phyloP scores from a whole-genome alignment of 2,888 invertebrate species.

The Dorcus parallelipipedus region DNA sequence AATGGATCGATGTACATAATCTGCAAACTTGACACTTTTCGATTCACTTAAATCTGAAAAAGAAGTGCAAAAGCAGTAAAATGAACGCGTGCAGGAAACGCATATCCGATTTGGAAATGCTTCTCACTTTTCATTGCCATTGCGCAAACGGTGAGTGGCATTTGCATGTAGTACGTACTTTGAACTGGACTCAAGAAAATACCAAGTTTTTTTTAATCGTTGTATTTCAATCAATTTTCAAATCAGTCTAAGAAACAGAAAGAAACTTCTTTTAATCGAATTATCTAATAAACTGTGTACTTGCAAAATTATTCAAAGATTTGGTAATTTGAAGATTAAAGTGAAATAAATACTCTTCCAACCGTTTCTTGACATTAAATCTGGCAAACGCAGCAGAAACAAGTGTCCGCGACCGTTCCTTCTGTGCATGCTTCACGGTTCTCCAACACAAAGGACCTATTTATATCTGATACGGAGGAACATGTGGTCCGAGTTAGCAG shows the following conservation, averaged over 20 bases:
- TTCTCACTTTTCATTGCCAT: not conserved
- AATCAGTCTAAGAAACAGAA: too few species aligned
- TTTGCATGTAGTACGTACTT: not conserved
- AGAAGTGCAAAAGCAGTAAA: not conserved
- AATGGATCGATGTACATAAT: too few species aligned
- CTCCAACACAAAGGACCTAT: not conserved
- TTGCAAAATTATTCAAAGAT: too few species aligned
- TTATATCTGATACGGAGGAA: not conserved
- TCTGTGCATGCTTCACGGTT: not conserved
- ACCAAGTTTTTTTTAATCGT: too few species aligned
- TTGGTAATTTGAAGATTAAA: too few species aligned
- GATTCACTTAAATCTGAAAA: not conserved
- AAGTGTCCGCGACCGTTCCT: not conserved
- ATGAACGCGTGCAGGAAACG: not conserved
- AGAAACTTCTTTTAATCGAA: too few species aligned
- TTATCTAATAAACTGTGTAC: too few species aligned
- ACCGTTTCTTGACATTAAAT: not conserved
- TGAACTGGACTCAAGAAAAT: too few species aligned
- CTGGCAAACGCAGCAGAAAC: not conserved
- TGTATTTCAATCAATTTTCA: too few species aligned
- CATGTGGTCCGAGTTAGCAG: not conserved
- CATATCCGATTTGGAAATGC: conserved; percentile 8
- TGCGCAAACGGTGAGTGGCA: not conserved
- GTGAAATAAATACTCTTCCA: too few species aligned
- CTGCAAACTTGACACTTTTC: too few species aligned